These are phyloP conservation scores for Dendrolimus punctatus DNA, from an alignment of 1,140 invertebrate species.

Conservation along the genomic window DNA sequence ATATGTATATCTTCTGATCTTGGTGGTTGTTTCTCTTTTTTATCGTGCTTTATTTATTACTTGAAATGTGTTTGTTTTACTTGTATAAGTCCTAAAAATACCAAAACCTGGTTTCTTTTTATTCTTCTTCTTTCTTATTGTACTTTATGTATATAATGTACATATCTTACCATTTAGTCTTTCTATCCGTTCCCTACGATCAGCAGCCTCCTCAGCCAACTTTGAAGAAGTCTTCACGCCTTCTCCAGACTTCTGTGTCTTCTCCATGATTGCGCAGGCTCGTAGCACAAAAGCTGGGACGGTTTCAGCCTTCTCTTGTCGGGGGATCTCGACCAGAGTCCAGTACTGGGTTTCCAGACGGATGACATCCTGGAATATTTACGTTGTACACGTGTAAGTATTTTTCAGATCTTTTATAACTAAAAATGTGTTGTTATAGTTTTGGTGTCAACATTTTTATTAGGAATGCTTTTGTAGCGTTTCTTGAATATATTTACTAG, in stretches of 20 bases:
- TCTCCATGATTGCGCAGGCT: conserved; percentile 92
- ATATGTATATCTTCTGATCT: too few relatives aligned
- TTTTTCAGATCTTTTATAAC: background rate
- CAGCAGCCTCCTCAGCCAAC: conserved; percentile 87
- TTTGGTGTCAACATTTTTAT: too few relatives aligned
- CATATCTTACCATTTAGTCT: conserved; percentile 81
- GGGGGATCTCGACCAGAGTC: conserved; percentile 92
- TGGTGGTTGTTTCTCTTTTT: too few relatives aligned
- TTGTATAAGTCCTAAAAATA: too few relatives aligned
- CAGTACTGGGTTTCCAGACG: conserved; percentile 94
- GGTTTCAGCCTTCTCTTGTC: conserved; percentile 91
- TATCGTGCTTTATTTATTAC: too few relatives aligned
- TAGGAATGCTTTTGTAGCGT: too few relatives aligned
- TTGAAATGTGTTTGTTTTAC: too few relatives aligned
- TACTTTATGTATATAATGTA: background rate
- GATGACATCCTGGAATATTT: conserved; percentile 84
- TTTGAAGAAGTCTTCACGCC: conserved; percentile 89
- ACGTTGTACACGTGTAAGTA: too few relatives aligned
- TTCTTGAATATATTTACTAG: too few relatives aligned
- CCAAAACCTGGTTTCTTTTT: too few relatives aligned
- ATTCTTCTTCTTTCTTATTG: too few relatives aligned
- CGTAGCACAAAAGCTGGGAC: conserved; percentile 91
- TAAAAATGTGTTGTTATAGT: background rate
- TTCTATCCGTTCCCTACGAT: conserved; percentile 86
- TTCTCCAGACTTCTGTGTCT: conserved; percentile 89